Evolutionary conservation across 2,888 invertebrate species (phyloP), one percentile per base, ranked within the genome.

Genomic region (Bursaphelenchus okinawaensis): DNA sequence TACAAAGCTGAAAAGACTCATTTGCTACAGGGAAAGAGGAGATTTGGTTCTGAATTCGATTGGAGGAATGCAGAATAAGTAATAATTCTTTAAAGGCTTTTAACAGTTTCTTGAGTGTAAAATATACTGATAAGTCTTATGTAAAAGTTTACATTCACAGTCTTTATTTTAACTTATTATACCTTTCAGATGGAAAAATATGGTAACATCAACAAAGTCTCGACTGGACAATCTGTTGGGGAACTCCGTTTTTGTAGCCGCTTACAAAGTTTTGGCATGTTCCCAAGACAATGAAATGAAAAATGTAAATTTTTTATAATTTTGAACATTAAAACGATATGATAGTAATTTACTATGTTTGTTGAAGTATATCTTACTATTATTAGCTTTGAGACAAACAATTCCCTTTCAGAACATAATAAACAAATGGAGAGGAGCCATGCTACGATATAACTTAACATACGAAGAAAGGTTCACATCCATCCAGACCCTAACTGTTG

Each of bases 211-310:
- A n/a, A 54, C 58, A 23, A 70, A 71, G 22, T 28, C n/a, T 8
- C n/a, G 23, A 8, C 26, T 66, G 7, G 61, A 62, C 23, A 65
- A 69, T 31, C n/a, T 67, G 2, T 27, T 67, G 9, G 67, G 67
- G 29, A 67, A 70, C 24, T 51, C 51, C 27, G 29, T 67, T 55
- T 66, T 69, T 23, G 55, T 69, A 23, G 67, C 67, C 3, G 67
- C 51, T 24, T 68, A 62, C 69, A 68, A 62, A 24, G 22, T 51
- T 16, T 26, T 67, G 20, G 20, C 69, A 6, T 6, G 40, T 23
- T 27, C 52, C 8, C 52, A 40, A 29, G 16, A 23, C 12, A 22
- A 20, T 7, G 67, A 67, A 8, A 26, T 19, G 9, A 69, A 64
- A 67, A 55, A 27, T 31, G 67, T 67, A 19, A 31, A 31, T 20